phyloP scores from a whole-genome alignment of 2,888 invertebrate species.

The Erebia ligea region DNA sequence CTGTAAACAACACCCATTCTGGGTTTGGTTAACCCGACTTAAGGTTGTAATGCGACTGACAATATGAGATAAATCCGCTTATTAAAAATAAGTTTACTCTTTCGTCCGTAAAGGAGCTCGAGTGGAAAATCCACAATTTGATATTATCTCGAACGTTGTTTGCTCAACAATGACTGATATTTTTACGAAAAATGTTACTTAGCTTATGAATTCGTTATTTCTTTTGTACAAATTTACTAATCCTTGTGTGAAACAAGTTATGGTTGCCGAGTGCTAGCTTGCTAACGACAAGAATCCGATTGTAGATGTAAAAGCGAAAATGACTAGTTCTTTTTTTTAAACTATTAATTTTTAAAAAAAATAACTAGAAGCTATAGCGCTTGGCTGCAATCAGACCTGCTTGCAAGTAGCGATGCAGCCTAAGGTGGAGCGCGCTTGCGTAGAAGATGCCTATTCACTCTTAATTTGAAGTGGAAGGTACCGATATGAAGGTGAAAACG shows the following conservation, averaged over 20 bases:
- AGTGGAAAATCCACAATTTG: constrained; percentile 23
- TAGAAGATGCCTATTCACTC: too few relatives aligned
- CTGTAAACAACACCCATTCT: constrained; percentile 80
- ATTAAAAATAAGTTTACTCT: constrained; percentile 29
- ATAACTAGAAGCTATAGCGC: too few relatives aligned
- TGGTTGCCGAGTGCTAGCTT: not conserved
- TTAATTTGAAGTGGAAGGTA: too few relatives aligned
- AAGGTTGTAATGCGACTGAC: constrained; percentile 34
- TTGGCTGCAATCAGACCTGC: too few relatives aligned
- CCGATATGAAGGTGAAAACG: too few relatives aligned
- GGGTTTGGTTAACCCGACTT: constrained; percentile 38
- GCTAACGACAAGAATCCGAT: not conserved
- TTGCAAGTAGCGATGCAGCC: too few relatives aligned
- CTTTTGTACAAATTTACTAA: not conserved
- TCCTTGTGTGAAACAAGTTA: constrained; percentile 2
- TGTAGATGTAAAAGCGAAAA: not conserved
- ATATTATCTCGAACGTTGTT: constrained; percentile 21
- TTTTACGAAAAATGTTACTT: constrained; percentile 15
- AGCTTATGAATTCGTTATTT: not conserved
- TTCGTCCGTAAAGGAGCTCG: constrained; percentile 19
- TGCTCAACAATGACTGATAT: constrained; percentile 25
- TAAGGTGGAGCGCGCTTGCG: too few relatives aligned
- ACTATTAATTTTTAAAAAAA: too few relatives aligned
- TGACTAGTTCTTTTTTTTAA: not conserved
- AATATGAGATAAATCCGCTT: constrained; percentile 30